Evolutionary conservation across 2,113 vertebrate species (phyloP), one percentile per base, ranked within the genome.

Genomic region (Argyrosomus japonicus): DNA sequence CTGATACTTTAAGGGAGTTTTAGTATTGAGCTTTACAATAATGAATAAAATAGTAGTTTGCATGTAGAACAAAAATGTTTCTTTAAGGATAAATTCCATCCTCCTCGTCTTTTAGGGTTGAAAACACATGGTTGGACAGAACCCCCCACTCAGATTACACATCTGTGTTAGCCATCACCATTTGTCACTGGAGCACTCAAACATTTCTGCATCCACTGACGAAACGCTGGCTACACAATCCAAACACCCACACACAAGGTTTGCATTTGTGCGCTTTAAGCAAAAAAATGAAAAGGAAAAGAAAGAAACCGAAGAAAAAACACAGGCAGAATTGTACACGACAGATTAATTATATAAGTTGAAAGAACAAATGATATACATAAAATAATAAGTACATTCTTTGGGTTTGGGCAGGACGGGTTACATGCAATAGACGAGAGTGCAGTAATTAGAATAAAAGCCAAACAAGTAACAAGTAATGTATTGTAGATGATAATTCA

Each of bases 121-220:
- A 54, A 79, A 83, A 90, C 82, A 76, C 71, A 74, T 17, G 51
- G 72, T 74, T 72, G 69, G 36, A 84, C 56, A 76, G 65, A 89
- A 56, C 79, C 79, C 72, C 78, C 82, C 50, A 82, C 92, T 95
- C 93, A 89, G 79, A 87, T 93, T 93, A 85, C 95, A 95, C 94
- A 94, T 93, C 93, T 96, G 94, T 92, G 88, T 91, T 86, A 89
- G 74, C 73, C 81, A 95, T 96, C 92, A 93, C 56, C 77, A 82
- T 84, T 78, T 76, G 40, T 93, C 94, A 89, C 68, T 90, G 93
- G 92, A 91, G 60, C 75, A n/a, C 79, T 92, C 84, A 92, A 93
- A 90, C 86, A 83, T 91, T 92, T 92, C 78, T 88, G 83, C 81
- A 91, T 93, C 88, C 67, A 82, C 86, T 71, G 82, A 89, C 0